Base-by-base conservation (phyloP, 2,888 invertebrate genomes). In the Trachelus iudaicus region DNA sequence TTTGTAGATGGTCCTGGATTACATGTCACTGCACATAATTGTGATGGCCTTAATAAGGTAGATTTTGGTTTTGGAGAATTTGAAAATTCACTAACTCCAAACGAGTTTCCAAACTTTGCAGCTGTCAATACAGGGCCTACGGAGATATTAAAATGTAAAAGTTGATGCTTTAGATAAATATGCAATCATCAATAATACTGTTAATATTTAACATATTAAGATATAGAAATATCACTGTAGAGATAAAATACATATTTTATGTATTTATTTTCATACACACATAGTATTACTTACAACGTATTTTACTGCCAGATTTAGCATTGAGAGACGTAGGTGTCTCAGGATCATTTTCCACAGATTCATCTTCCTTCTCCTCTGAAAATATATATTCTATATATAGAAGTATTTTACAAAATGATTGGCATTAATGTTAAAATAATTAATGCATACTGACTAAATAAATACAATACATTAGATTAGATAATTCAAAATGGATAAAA, bases 41-140 rank as follows among this genome's bases (percentile, higher is more conserved):
- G 87, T 0, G 91, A 89, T 4, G 90, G 90, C 85, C 90, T 87
- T 13, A 91, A 76, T 40, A 90, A 84, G 31, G 86, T 84, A 1
- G 86, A 79, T 81, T 86, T 89, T 79, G 84, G 82, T 82, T 87
- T 83, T 11, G 78, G 15, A 6, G 86, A 82, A 76, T 85, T 88
- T 6, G 81, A 82, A 37, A 85, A 85, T 80, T 88, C 87, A 35
- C 82, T 86, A 0, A 83, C 78, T 1, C 88, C 87, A 73, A 88
- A 89, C 0, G 84, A 85, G 79, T 85, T 87, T 13, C 85, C 87
- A 80, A 88, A 87, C 76, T 87, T 89, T 34, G 89, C 86, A 12
- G 87, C 85, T 23, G 87, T 83, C 80, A 89, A 75, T 12, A 87
- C 80, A n/a, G 86, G 84, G 85, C 83, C 88, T 89, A 73, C 9